A percentile compares a stretch with the other conserved stretches of the same genome.
phyloP scores from a whole-genome alignment of 2,888 invertebrate species.

The Pseudococcus longispinus region DNA sequence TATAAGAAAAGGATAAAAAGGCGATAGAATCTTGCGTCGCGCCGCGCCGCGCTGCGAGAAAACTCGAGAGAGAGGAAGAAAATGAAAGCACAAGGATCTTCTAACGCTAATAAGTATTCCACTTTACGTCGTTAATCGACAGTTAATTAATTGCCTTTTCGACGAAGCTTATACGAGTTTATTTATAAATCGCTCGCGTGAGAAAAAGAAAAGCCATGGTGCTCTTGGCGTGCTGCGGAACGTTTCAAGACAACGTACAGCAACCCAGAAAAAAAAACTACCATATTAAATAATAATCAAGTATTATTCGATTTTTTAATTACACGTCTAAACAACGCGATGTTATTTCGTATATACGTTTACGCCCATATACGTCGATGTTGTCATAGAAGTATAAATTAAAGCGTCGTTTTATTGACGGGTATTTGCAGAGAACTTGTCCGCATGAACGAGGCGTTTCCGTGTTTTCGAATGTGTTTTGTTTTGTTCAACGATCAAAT shows the following conservation, averaged over 20 bases:
- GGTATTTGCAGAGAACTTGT: not conserved
- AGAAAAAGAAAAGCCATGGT: not conserved
- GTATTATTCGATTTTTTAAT: conserved; percentile 17
- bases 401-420: not conserved
- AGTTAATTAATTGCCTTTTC: conserved; percentile 10
- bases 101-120: not conserved
- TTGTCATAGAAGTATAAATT: not conserved
- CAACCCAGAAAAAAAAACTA: not conserved
- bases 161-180: not conserved
- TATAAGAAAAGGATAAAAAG: not conserved
- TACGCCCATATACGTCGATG: not conserved
- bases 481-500: not conserved
- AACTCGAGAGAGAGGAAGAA: not conserved
- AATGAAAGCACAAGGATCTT: not conserved
- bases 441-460: not conserved
- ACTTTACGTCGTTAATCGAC: conserved; percentile 17
- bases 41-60: not conserved
- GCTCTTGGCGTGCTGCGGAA: not conserved
- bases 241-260: not conserved
- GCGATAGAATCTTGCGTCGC: not conserved
- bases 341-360: not conserved
- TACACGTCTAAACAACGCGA: not conserved
- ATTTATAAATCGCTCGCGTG: not conserved
- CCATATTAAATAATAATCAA: not conserved
- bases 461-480: not conserved